phyloP scores from a whole-genome alignment of 2,797 vertebrate species.

The Moxostoma hubbsi region DNA sequence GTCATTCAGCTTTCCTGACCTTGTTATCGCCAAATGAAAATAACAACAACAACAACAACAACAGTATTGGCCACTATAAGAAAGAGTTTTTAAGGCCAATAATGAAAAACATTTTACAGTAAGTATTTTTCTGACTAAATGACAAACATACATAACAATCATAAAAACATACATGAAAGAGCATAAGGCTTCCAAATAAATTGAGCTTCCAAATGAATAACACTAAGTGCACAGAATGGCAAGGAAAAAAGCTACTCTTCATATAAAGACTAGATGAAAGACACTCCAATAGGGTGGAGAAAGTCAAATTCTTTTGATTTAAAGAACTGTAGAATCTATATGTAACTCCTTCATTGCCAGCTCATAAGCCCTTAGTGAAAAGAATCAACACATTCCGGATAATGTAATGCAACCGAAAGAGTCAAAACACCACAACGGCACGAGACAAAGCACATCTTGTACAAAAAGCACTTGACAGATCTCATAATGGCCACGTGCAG shows the following conservation, averaged over 20 bases:
- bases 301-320: background rate
- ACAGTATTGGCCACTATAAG: no score
- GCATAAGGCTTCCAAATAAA: constrained; percentile 60
- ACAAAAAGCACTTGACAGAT: constrained; percentile 64
- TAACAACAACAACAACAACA: no score
- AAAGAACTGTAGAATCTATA: background rate
- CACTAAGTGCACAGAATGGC: constrained; percentile 25
- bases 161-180: constrained; percentile 20
- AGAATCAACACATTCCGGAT: constrained; percentile 3
- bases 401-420: constrained; percentile 37
- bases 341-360: constrained; percentile 27
- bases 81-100: no score
- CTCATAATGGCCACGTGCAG: constrained; percentile 65
- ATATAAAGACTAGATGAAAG: background rate
- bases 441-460: constrained; percentile 71
- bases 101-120: background rate
- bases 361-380: background rate
- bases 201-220: background rate
- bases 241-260: constrained; percentile 12
- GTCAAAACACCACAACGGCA: constrained; percentile 62
- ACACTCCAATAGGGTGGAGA: background rate
- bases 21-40: no score
- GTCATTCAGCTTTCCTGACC: no score
- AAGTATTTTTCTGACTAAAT: background rate
- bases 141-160: constrained; percentile 12